These are phyloP conservation scores for Drosophila hamatofila DNA, from an alignment of 2,888 invertebrate genomes.

Conservation along the genomic window DNA sequence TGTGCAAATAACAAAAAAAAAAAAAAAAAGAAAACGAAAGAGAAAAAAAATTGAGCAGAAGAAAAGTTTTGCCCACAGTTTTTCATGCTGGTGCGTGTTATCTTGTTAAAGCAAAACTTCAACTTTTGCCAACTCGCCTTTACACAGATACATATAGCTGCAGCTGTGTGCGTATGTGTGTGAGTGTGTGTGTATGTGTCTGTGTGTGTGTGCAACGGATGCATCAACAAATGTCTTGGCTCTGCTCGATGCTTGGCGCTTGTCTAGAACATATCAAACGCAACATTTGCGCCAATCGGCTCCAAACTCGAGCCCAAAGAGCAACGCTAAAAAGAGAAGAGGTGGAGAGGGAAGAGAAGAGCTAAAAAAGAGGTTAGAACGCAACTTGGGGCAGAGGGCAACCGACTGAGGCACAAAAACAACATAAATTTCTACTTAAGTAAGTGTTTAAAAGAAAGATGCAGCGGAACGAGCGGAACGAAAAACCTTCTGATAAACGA, in stretches of 20 bases:
- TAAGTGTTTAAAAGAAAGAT: constrained; percentile 79
- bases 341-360: neutral
- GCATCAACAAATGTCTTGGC: constrained; percentile 67
- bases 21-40: neutral
- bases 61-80: constrained; percentile 71
- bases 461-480: constrained; percentile 38
- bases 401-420: constrained; percentile 61
- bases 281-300: constrained; percentile 72
- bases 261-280: constrained; percentile 76
- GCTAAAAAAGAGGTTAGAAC: too few species aligned
- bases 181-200: constrained; percentile 18
- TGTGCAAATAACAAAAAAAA: constrained; percentile 31
- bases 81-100: constrained; percentile 80
- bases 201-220: constrained; percentile 40
- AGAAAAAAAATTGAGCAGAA: neutral
- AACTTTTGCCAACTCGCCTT: constrained; percentile 75
- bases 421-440: constrained; percentile 80
- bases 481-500: constrained; percentile 60
- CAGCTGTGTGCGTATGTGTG: constrained; percentile 22
- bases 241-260: constrained; percentile 53
- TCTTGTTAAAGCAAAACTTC: constrained; percentile 78
- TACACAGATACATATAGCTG: constrained; percentile 53
- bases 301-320: constrained; percentile 11
- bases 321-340: neutral
- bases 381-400: constrained; percentile 7